Evolutionary conservation across 1,140 invertebrate species (phyloP), one percentile per base, ranked within the genome.

Genomic region (Paralvinella palmiformis): DNA sequence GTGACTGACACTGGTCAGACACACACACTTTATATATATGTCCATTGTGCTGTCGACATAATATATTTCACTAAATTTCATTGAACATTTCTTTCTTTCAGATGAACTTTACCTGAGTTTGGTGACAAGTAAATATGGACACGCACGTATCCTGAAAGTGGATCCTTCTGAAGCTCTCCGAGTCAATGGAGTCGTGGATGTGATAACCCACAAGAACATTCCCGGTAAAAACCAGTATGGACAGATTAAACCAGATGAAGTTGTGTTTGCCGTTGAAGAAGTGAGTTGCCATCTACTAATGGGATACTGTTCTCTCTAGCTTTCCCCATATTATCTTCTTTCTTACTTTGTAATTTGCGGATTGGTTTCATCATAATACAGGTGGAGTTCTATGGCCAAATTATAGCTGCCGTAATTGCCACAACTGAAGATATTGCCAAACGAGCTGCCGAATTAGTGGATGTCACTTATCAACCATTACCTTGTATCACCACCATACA

Each of bases 381-480:
- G 55, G 58, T 60, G 22, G 5, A 7, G 35, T 27, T 10, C 27
- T 37, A 60, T 41, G 58, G 58, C 6, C 91, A 93, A 81, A 77
- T 88, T 27, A 84, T 95, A 31, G 91, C 88, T 35, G 89, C 86
- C 13, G 81, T 94, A 36, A 82, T 91, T 7, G 91, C 90, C 0
- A 82, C 82, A 20, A 85, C 88, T 77, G 88, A 92, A 82, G 72
- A 72, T 13, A 85, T 83, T 15, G 90, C 91, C 1, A 88, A 90
- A 74, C 85, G 84, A 77, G 92, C 89, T 24, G 86, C 89, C 10
- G 84, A 85, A 70, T 70, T 86, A 62, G 89, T 94, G 5, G 84
- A 86, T 73, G 81, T 94, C 1, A 80, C 84, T 24, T 94, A 94
- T 73, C 86, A 91, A 76, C 85, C 89, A 62, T 66, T 91, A 13